phyloP scores from a whole-genome alignment of 2,113 vertebrate species.

The Salminus brasiliensis region DNA sequence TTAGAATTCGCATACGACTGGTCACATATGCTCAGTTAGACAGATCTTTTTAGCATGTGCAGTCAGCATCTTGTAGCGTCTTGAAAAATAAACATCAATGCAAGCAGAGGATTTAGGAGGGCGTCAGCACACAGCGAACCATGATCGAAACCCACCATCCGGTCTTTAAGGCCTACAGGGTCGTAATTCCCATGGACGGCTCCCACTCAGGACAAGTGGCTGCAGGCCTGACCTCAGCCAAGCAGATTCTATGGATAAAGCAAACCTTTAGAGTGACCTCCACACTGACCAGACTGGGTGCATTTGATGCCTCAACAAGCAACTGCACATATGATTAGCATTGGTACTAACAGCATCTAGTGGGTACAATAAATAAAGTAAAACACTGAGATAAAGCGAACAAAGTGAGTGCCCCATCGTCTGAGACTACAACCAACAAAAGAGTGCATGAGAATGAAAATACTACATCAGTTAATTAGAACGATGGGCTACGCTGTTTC shows the following conservation, averaged over 20 bases:
- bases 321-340: background rate
- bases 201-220: constrained; percentile 82
- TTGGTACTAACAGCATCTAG: background rate
- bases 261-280: constrained; percentile 49
- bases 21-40: constrained; percentile 38
- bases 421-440: background rate
- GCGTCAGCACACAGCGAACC: constrained; percentile 44
- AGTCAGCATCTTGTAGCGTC: constrained; percentile 18
- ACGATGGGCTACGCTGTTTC: background rate
- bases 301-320: constrained; percentile 3
- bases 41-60: constrained; percentile 11
- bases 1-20: background rate
- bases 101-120: constrained; percentile 41
- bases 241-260: constrained; percentile 78
- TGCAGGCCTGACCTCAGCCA: constrained; percentile 80
- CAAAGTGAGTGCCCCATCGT: background rate
- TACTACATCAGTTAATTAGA: background rate
- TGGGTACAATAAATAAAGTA: background rate
- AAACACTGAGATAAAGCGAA: background rate
- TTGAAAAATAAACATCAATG: constrained; percentile 9
- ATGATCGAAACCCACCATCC: constrained; percentile 74
- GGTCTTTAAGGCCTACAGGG: constrained; percentile 75
- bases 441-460: background rate
- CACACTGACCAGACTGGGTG: background rate
- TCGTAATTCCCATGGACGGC: constrained; percentile 82